Base-by-base conservation (phyloP, 2,888 invertebrate genomes). In the Eristalis tenax region DNA sequence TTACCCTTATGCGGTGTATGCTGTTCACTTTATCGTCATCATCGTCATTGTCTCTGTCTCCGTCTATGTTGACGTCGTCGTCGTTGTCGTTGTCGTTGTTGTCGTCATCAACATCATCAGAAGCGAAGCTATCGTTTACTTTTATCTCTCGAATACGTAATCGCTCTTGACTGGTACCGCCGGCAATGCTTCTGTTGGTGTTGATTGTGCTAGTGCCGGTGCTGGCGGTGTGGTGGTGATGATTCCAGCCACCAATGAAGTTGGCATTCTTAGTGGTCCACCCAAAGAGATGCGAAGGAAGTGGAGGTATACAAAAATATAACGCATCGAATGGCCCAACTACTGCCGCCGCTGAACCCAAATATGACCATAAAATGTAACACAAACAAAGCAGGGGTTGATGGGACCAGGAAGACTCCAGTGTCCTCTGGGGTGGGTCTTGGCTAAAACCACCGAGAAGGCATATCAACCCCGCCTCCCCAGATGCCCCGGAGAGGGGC, bases 71-170 rank as follows among this genome's bases (percentile, higher is more conserved):
- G 59, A 26, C 59, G 26, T 59, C 26, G 59, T 68, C 66, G 66
- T 66, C 66, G 43, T 38, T 13, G 23, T 22, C 38, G 22, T 50
- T 18, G 50, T 59, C 50, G 66, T 50, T 71, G 38, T 79, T 66
- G 56, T 66, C 73, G 40, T 73, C 76, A 83, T 77, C 76, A 66
- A 61, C 73, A 66, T 83, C 71, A 77, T 73, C 70, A 69, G 43
- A 77, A 66, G 77, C 73, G 23, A 73, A 83, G 77, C 73, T 78
- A 83, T 83, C 68, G 68, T 82, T 71, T 50, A 56, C 76, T 82
- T 71, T 82, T 82, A 82, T 82, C 82, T 82, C 61, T 82, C 68
- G 65, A 76, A 76, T 82, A 76, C 71, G 82, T 76, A 71, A 75
- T 82, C 82, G 69, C 32, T 66, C 65, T 66, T 71, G 76, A 71